Conservation (phyloP, 2,888 invertebrate species). For the Drosophila falleni region DNA sequence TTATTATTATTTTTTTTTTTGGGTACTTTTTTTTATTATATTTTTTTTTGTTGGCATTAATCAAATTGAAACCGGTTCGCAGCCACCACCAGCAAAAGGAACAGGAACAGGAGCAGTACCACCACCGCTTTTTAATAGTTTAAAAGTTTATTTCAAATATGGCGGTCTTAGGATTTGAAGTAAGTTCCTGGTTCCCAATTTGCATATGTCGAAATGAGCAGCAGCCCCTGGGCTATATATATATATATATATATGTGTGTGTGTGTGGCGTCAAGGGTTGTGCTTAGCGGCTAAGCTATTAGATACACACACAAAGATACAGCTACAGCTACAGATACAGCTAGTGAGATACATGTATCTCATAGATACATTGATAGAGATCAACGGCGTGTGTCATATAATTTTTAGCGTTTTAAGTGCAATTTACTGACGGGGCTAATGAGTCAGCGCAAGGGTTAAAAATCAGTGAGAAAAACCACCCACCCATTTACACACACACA, state of each 20-base stretch:
- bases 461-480: constrained; percentile 48
- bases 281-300: constrained; percentile 57
- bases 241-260: too few relatives aligned
- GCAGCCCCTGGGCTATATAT: constrained; percentile 29
- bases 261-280: constrained; percentile 52
- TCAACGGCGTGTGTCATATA: constrained; percentile 73
- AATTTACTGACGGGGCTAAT: constrained; percentile 68
- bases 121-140: constrained; percentile 63
- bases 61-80: constrained; percentile 77
- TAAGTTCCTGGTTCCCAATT: constrained; percentile 51
- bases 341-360: constrained; percentile 10
- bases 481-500: constrained; percentile 19
- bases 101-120: constrained; percentile 5
- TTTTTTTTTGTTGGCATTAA: constrained; percentile 60
- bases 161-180: constrained; percentile 49
- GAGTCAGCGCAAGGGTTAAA: constrained; percentile 71
- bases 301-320: constrained; percentile 49
- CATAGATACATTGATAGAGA: constrained; percentile 41
- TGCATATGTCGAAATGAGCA: constrained; percentile 78
- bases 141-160: constrained; percentile 75
- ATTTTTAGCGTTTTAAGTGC: constrained; percentile 81
- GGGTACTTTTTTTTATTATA: constrained; percentile 3
- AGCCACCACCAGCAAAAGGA: constrained; percentile 45
- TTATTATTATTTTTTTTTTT: constrained; percentile 16
- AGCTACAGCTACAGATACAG: constrained; percentile 20